Conservation (phyloP, 2,888 invertebrate species). For the Drosophila buzzatii region DNA sequence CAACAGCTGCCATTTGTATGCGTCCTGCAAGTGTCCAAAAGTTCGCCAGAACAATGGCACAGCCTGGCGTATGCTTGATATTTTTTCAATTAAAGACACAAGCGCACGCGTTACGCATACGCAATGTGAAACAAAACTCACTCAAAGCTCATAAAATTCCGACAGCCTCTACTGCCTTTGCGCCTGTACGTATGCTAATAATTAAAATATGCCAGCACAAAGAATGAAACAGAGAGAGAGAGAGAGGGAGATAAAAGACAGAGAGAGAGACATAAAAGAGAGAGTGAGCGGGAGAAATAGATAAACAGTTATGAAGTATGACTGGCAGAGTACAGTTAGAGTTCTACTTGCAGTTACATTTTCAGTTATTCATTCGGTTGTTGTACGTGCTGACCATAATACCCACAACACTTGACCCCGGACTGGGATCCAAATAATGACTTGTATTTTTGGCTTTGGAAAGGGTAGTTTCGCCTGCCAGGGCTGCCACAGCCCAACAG, state of each 20-base stretch:
- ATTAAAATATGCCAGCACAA: constrained; percentile 63
- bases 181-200: constrained; percentile 66
- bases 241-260: background rate
- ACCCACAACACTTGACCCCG: constrained; percentile 60
- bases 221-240: background rate
- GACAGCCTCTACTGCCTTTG: constrained; percentile 26
- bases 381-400: constrained; percentile 51
- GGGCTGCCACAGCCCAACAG: constrained; percentile 4
- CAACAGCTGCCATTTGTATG: constrained; percentile 58
- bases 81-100: constrained; percentile 75
- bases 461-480: constrained; percentile 5
- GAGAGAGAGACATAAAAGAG: background rate
- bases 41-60: constrained; percentile 46
- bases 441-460: constrained; percentile 32
- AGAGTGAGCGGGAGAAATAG: background rate
- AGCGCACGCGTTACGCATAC: constrained; percentile 71
- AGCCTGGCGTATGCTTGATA: constrained; percentile 52
- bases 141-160: constrained; percentile 67
- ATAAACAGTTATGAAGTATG: constrained; percentile 56
- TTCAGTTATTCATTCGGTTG: constrained; percentile 21
- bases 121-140: constrained; percentile 67
- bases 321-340: constrained; percentile 43
- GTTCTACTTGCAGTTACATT: constrained; percentile 28
- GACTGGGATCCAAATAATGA: constrained; percentile 68
- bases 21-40: constrained; percentile 21